These are phyloP conservation scores for Microcebus griseorufus DNA, from an alignment of 2,113 vertebrate species.

Conservation along the genomic window DNA sequence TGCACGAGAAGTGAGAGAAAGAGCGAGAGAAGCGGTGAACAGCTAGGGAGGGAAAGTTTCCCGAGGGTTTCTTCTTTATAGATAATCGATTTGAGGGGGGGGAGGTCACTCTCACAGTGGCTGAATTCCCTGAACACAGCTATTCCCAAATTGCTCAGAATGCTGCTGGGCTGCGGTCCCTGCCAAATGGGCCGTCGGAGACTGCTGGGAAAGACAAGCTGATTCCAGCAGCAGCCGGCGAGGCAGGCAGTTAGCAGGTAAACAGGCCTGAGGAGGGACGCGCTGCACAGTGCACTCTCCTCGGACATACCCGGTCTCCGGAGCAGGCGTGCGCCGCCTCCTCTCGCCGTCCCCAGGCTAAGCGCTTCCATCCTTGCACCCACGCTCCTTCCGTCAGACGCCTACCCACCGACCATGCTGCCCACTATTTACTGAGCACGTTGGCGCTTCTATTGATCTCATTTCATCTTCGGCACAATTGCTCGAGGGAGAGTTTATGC, in stretches of 20 bases:
- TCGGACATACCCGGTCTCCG: background rate
- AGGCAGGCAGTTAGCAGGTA: slow-evolving; percentile 6
- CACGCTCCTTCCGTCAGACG: background rate
- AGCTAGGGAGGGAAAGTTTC: background rate
- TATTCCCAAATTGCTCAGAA: background rate
- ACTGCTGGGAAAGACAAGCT: background rate
- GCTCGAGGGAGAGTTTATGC: background rate
- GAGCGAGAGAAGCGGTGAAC: background rate
- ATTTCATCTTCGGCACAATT: background rate
- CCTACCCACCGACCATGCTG: background rate
- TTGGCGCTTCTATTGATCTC: background rate
- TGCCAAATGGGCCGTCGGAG: background rate
- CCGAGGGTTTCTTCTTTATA: background rate
- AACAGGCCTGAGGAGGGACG: background rate
- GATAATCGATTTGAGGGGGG: background rate
- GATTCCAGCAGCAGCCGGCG: background rate
- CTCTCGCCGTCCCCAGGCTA: background rate
- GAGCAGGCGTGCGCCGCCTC: background rate
- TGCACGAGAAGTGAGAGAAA: background rate
- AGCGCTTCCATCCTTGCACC: background rate
- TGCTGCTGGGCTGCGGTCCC: background rate
- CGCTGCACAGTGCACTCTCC: background rate
- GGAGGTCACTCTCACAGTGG: background rate
- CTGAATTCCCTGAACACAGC: background rate
- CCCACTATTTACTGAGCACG: background rate